Conservation (phyloP, 2,888 invertebrate genomes). For the Callosobruchus maculatus region DNA sequence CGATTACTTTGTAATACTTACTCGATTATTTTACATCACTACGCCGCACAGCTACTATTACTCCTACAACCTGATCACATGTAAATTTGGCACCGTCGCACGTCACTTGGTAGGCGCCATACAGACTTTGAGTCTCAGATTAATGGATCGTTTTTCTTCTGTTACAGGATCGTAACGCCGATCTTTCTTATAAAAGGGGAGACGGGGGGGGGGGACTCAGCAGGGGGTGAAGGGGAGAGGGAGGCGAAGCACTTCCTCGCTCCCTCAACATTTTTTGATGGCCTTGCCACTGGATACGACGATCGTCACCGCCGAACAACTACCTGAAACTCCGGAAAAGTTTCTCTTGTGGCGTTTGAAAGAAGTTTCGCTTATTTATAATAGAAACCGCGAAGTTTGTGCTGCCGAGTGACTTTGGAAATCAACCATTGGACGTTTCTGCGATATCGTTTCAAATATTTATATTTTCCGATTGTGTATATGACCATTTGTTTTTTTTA, state of each 20-base stretch:
- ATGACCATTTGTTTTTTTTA: no score
- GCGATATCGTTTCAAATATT: no score
- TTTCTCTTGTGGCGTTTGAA: background rate
- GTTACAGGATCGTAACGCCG: conserved; percentile 3
- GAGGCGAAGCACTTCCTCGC: background rate
- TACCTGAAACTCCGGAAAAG: background rate
- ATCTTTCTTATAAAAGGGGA: background rate
- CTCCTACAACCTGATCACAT: no score
- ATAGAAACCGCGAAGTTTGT: background rate
- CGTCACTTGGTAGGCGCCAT: conserved; percentile 57
- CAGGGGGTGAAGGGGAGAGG: no score
- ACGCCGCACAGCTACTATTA: no score
- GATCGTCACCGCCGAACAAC: background rate
- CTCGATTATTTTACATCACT: no score
- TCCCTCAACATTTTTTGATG: background rate
- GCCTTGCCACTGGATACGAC: background rate
- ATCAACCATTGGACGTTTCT: background rate
- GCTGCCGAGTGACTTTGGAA: background rate
- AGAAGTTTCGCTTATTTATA: background rate
- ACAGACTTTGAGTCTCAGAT: conserved; percentile 75
- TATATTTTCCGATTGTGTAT: no score
- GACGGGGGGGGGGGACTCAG: background rate
- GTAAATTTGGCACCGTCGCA: background rate
- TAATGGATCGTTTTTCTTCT: conserved; percentile 80
- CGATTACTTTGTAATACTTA: no score